Conservation (phyloP, 2,888 invertebrate species). For the Saturnia japonica region DNA sequence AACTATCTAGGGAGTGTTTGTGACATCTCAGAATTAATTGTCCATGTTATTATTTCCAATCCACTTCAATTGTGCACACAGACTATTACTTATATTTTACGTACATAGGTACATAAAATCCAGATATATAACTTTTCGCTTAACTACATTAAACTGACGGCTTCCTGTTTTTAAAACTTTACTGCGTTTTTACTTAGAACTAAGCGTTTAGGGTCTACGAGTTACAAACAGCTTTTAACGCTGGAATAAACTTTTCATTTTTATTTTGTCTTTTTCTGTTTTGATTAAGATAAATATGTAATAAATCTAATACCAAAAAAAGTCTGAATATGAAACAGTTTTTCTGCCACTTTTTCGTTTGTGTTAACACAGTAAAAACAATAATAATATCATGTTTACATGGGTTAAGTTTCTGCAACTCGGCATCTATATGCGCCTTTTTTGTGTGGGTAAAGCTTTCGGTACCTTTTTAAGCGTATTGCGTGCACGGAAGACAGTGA, state of each 20-base stretch:
- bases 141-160: conserved; percentile 73
- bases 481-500: no score
- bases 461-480: no score
- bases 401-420: no score
- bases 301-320: background rate
- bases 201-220: conserved; percentile 68
- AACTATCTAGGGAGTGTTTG: no score
- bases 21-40: no score
- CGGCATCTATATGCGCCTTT: no score
- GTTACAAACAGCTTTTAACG: conserved; percentile 76
- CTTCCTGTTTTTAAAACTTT: conserved; percentile 76
- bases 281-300: background rate
- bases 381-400: no score
- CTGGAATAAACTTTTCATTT: conserved; percentile 46
- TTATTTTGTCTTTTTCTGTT: conserved; percentile 24
- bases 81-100: background rate
- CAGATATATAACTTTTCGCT: conserved; percentile 60
- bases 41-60: no score
- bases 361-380: background rate
- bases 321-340: background rate
- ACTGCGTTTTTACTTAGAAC: conserved; percentile 64
- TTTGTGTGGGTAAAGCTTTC: no score
- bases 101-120: background rate
- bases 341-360: background rate
- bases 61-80: no score